A percentile compares a stretch with the other conserved stretches of the same genome.
These are phyloP conservation scores for Cinclus mexicanus DNA, from an alignment of 2,113 vertebrate genomes.

Conservation along the genomic window DNA sequence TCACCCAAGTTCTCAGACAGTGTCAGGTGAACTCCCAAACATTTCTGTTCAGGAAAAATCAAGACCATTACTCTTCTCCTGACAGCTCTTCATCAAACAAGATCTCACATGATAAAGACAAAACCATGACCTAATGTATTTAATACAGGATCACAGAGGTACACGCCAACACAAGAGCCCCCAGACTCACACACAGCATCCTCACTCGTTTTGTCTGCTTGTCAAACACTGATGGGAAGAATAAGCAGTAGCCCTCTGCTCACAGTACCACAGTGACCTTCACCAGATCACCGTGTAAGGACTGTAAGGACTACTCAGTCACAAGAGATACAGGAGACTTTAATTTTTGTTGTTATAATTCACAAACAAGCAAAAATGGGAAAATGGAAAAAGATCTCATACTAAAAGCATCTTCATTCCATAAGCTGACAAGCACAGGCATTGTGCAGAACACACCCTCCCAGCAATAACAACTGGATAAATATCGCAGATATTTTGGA, in stretches of 20 bases:
- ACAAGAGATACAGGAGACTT: neutral
- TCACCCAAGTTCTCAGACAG: neutral
- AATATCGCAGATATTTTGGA: neutral
- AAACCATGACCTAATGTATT: neutral
- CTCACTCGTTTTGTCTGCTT: neutral
- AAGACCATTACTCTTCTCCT: neutral
- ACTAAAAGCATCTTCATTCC: neutral
- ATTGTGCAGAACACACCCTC: neutral
- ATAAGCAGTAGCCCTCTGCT: neutral
- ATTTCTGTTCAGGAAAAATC: neutral
- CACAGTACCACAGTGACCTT: neutral
- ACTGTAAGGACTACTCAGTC: neutral
- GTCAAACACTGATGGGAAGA: neutral
- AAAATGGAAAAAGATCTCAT: neutral
- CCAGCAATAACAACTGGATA: neutral
- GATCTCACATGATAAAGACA: neutral
- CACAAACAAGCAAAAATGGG: neutral
- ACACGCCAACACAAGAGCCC: neutral
- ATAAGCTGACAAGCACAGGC: neutral
- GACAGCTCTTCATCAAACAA: neutral
- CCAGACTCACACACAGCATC: neutral
- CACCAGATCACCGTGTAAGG: neutral
- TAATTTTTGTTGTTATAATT: neutral
- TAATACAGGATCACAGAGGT: neutral
- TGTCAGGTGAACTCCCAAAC: neutral